Evolutionary conservation across 2,888 invertebrate genomes (phyloP).

Genomic region (Campaea margaritaria): DNA sequence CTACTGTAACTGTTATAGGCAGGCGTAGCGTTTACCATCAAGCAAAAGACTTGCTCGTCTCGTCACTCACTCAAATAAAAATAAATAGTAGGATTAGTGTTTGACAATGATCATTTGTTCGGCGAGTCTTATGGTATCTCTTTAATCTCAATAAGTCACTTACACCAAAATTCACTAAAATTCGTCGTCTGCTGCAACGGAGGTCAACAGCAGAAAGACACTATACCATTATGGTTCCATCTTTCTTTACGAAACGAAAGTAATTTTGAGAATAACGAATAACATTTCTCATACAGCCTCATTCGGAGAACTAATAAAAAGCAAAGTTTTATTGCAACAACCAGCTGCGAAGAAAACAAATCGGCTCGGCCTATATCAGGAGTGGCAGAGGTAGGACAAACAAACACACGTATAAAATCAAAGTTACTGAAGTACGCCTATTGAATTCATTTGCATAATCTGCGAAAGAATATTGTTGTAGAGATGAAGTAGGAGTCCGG

Average conservation of each 20-base stretch:
- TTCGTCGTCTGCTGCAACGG: too few relatives aligned
- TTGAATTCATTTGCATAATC: conserved; percentile 39
- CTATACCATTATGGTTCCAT: conserved; percentile 4
- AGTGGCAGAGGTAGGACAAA: conserved; percentile 40
- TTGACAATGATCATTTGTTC: too few relatives aligned
- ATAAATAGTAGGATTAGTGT: too few relatives aligned
- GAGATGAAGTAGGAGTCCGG: not conserved
- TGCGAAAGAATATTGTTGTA: conserved; percentile 18
- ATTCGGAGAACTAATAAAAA: conserved; percentile 37
- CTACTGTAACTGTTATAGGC: too few relatives aligned
- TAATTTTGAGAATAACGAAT: conserved; percentile 22
- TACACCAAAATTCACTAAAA: too few relatives aligned
- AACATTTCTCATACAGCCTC: conserved; percentile 23
- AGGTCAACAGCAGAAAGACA: too few relatives aligned
- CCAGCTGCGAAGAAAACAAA: conserved; percentile 44
- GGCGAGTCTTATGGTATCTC: too few relatives aligned
- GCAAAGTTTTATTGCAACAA: conserved; percentile 43
- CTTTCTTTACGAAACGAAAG: conserved; percentile 43
- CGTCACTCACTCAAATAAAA: too few relatives aligned
- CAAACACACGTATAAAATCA: conserved; percentile 47
- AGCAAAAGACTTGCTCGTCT: too few relatives aligned
- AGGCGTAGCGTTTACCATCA: too few relatives aligned
- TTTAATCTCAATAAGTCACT: too few relatives aligned
- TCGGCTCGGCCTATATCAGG: conserved; percentile 35
- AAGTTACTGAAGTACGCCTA: conserved; percentile 37